These are phyloP conservation scores for Engraulis encrasicolus DNA, from an alignment of 2,113 vertebrate genomes.

Conservation along the genomic window DNA sequence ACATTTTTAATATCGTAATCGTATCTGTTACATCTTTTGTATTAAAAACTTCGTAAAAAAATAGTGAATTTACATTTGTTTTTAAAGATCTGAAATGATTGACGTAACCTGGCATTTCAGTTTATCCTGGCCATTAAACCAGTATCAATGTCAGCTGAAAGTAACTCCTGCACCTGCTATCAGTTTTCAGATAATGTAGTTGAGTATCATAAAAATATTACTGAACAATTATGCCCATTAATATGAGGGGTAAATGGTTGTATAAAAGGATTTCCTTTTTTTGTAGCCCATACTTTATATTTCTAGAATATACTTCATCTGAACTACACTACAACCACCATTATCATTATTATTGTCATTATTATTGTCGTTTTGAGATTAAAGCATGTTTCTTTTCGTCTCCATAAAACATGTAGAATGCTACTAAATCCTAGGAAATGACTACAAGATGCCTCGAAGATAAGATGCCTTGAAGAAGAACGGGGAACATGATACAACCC, in stretches of 20 bases:
- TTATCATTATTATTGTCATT: background rate
- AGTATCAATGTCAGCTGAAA: no score
- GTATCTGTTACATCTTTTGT: conserved; percentile 79
- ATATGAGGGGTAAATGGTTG: conserved; percentile 59
- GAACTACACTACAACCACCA: background rate
- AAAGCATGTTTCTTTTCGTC: conserved; percentile 30
- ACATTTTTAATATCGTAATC: conserved; percentile 83
- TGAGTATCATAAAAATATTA: no score
- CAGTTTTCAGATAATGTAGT: no score
- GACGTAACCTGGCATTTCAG: background rate
- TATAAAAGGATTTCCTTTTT: conserved; percentile 75
- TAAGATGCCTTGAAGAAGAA: no score
- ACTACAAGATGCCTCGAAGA: conserved; percentile 4
- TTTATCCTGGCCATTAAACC: background rate
- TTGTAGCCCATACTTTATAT: conserved; percentile 56
- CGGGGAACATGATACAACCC: background rate
- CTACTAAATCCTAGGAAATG: conserved; percentile 7
- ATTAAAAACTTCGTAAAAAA: conserved; percentile 89
- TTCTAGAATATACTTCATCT: background rate
- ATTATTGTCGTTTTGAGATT: conserved; percentile 29
- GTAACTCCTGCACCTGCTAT: no score
- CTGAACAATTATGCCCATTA: conserved; percentile 41
- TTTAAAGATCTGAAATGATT: background rate
- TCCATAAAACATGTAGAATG: background rate
- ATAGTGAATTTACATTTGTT: conserved; percentile 72